Evolutionary conservation across 2,797 vertebrate genomes (phyloP), one percentile per base, ranked within the genome.

Genomic region (Cynopterus sphinx): DNA sequence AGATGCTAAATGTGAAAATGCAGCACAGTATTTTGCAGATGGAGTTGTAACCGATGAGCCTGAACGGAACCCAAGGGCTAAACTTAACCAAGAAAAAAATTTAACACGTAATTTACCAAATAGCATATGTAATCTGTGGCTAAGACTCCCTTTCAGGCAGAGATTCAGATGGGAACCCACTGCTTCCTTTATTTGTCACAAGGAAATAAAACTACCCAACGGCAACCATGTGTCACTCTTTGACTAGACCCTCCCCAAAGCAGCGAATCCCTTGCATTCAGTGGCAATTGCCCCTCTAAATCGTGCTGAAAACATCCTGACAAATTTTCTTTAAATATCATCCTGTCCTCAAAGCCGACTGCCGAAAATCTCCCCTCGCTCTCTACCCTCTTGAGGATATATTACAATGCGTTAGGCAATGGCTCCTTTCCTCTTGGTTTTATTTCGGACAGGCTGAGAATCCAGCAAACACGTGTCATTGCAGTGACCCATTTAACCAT

Each of bases 171-270:
- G 46, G 5, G 73, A 24, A 33, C 9, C 73, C 11, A 9, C 55
- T 10, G 49, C 1, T 39, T 21, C 57, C 10, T 21, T 5, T 8
- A 43, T 26, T 43, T 43, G 10, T 57, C 11, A 28, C 17, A 8
- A 81, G 6, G 11, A 59, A n/a, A 11, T 4, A 33, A 24, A 43
- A 22, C 19, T 9, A 9, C 4, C 2, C 1, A 3, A 1, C 0
- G 9, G 31, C 26, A 21, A 21, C 36, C 13, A 22, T 10, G 6
- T 13, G 9, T n/a, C 16, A 9, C 24, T 22, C 57, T 4, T 2
- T 8, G 57, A 61, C 1, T 31, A n/a, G 39, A 22, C 22, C 26
- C 0, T 39, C 39, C 39, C 78, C 13, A 10, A 10, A 9, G 78
- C 0, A 3, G 78, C 4, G 17, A 21, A 75, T 1, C 17, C 73